phyloP scores from a whole-genome alignment of 2,888 invertebrate species.

The Brachyopa scutellaris region DNA sequence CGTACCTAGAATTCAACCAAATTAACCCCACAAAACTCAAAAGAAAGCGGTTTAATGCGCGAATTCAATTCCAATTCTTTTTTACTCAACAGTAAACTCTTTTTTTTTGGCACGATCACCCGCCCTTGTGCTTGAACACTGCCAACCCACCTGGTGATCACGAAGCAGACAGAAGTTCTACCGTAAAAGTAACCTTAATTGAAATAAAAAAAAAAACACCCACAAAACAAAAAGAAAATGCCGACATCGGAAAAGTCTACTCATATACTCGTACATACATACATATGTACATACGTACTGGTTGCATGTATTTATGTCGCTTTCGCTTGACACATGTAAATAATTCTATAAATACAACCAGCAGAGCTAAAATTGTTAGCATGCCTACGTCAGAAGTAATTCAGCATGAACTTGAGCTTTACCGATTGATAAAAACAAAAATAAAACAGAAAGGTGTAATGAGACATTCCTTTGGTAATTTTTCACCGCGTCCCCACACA shows the following conservation, averaged over 20 bases:
- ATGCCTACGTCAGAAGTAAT: conserved; percentile 18
- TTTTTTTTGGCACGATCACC: conserved; percentile 20
- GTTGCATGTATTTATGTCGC: too few relatives aligned
- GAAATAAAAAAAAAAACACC: background rate
- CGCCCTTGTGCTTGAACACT: conserved; percentile 42
- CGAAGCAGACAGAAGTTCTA: background rate
- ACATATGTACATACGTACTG: too few relatives aligned
- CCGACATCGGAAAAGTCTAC: conserved; percentile 20
- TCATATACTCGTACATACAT: too few relatives aligned
- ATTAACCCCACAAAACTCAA: too few relatives aligned
- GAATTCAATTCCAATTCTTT: too few relatives aligned
- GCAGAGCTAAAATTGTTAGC: conserved; percentile 10
- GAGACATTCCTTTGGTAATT: background rate
- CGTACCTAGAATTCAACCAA: background rate
- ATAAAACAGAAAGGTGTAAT: background rate
- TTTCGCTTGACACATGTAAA: conserved; percentile 6
- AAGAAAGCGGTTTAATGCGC: too few relatives aligned
- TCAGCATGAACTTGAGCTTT: conserved; percentile 42
- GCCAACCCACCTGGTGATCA: conserved; percentile 13
- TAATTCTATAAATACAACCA: conserved; percentile 26
- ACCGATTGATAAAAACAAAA: conserved; percentile 22
- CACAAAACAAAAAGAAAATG: conserved; percentile 15
- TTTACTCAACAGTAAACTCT: too few relatives aligned
- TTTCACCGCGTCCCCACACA: background rate
- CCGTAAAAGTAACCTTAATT: background rate